Evolutionary conservation across 2,888 invertebrate species (phyloP), one percentile per base, ranked within the genome.

Genomic region (Caenorhabditis sp.): DNA sequence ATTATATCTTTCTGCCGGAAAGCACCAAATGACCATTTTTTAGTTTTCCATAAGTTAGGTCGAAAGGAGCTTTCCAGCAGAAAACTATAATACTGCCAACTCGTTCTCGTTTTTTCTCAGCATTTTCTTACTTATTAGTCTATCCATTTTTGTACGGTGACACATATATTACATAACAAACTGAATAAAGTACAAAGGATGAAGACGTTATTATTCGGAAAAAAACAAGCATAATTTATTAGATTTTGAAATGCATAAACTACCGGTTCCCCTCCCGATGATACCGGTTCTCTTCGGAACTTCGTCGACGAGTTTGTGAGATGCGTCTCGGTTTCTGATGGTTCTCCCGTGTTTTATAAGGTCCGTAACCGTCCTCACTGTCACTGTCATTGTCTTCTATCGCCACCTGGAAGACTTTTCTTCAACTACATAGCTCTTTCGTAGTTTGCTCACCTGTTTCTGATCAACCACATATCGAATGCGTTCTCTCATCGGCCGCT

Each of bases 91-190:
- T n/a, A n/a, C 35, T 35, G 37, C 32, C 62, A 28, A 20, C 18
- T 50, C 35, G n/a, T n/a, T n/a, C n/a, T 13, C 50, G 6, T 44
- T 64, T 53, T 44, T 37, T 64, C 20, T 44, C 18, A n/a, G n/a
- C n/a, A n/a, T n/a, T n/a, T n/a, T 28, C 28, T 22, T 44, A 32
- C 15, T 40, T 61, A 1, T 47, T 62, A 13, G 13, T 35, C 35
- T 68, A 61, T 47, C 55, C 53, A 65, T 20, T 15, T 65, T 58
- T 35, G 74, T 67, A 74, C 74, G 74, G 74, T 74, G 74, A 65
- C 53, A 24, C 18, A 68, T 32, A 26, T 26, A 61, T 61, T 71
- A 55, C 55, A 62, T 55, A 69, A 50, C 35, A 70, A 28, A 56
- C 44, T 18, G 22, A 68, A 53, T 28, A 56, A 28, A 58, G 35